Evolutionary conservation across 2,113 vertebrate species (phyloP).

Genomic region (Grammomys dolichurus): DNA sequence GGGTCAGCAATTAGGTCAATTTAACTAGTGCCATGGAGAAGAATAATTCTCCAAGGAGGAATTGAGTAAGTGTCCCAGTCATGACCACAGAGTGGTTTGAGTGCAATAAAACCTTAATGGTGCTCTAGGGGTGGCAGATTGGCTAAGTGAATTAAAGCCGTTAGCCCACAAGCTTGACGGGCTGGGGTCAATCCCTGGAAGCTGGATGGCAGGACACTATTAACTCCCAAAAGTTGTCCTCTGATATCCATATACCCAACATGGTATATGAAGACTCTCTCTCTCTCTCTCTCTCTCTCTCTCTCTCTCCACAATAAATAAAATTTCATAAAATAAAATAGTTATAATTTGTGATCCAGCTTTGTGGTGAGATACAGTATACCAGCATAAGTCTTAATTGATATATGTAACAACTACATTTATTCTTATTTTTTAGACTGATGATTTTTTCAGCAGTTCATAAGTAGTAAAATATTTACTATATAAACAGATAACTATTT

Average conservation of each 20-base stretch:
- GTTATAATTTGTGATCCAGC: accelerated
- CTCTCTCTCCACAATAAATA: too few species aligned
- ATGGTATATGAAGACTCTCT: neutral
- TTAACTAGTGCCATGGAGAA: neutral
- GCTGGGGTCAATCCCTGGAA: neutral
- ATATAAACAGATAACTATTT: neutral
- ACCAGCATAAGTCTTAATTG: neutral
- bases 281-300: too few species aligned
- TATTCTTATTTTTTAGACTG: neutral
- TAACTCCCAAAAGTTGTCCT: neutral
- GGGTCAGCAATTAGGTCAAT: conserved; percentile 2
- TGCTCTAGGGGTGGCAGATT: neutral
- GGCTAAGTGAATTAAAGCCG: neutral
- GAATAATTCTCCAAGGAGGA: neutral
- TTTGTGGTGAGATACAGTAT: neutral
- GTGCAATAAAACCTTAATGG: neutral
- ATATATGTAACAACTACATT: neutral
- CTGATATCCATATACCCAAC: neutral
- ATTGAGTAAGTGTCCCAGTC: neutral
- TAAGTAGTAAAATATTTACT: conserved; percentile 36
- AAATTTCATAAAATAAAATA: neutral
- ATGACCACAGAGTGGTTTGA: neutral
- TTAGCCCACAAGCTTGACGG: neutral
- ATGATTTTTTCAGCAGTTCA: neutral
- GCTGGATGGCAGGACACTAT: neutral